Conservation (phyloP, 2,113 vertebrate species). For the Gracilinanus agilis region DNA sequence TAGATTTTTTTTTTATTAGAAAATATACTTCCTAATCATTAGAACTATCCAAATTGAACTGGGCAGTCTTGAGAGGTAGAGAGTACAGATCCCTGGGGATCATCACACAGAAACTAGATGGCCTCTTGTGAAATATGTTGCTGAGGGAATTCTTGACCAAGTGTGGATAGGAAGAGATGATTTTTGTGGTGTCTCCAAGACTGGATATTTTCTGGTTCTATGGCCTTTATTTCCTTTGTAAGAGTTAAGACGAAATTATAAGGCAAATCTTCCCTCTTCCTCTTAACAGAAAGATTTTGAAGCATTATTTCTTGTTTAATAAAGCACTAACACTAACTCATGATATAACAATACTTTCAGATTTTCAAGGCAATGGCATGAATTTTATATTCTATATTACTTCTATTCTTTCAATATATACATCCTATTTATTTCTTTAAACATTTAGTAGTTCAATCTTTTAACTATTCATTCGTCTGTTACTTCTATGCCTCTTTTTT, state of each 20-base stretch:
- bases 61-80: neutral
- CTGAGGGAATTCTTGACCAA: neutral
- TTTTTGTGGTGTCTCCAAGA: neutral
- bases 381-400: constrained; percentile 8
- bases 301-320: constrained; percentile 38
- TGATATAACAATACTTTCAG: constrained; percentile 10
- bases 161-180: neutral
- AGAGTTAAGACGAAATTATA: constrained; percentile 22
- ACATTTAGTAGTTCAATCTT: constrained; percentile 40
- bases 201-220: neutral
- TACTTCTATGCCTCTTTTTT: constrained; percentile 33
- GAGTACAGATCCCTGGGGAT: neutral
- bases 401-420: constrained; percentile 10
- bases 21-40: neutral
- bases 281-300: constrained; percentile 25
- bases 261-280: neutral
- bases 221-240: neutral
- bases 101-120: neutral
- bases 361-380: neutral
- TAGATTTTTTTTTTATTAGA: neutral
- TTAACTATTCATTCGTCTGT: constrained; percentile 16
- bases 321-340: neutral
- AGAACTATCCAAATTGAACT: neutral
- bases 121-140: neutral
- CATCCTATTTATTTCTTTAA: constrained; percentile 21